A percentile compares a stretch with the other conserved stretches of the same genome.
These are phyloP conservation scores for Morpho deidamia DNA, from an alignment of 2,888 invertebrate genomes.

Conservation along the genomic window DNA sequence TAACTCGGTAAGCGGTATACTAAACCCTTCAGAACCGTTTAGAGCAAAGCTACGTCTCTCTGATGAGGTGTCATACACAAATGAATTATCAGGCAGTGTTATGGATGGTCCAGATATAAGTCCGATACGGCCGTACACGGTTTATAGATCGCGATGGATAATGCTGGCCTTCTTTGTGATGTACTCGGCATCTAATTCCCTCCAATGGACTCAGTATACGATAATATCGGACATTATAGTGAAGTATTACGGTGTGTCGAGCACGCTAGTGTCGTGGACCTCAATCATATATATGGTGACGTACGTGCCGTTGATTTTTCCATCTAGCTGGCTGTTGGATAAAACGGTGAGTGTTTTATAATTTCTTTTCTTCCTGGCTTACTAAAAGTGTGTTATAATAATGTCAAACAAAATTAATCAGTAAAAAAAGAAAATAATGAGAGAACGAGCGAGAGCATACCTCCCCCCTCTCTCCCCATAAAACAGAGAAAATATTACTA, in stretches of 20 bases:
- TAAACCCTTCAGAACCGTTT: slow-evolving; percentile 30
- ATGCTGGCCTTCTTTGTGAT: slow-evolving; percentile 90
- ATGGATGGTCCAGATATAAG: slow-evolving; percentile 42
- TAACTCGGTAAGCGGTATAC: slow-evolving; percentile 24
- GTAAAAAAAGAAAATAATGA: too few relatives aligned
- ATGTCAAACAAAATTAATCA: too few relatives aligned
- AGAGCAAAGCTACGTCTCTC: slow-evolving; percentile 30
- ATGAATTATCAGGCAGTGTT: slow-evolving; percentile 43
- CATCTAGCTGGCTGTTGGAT: slow-evolving; percentile 96
- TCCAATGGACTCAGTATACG: slow-evolving; percentile 98
- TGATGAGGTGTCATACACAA: slow-evolving; percentile 29
- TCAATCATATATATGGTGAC: slow-evolving; percentile 98
- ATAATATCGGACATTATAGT: slow-evolving; percentile 91
- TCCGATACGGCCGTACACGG: slow-evolving; percentile 56
- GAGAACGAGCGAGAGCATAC: too few relatives aligned
- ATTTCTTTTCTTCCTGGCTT: too few relatives aligned
- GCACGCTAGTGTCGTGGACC: slow-evolving; percentile 92
- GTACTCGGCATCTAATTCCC: slow-evolving; percentile 93
- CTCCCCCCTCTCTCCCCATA: too few relatives aligned
- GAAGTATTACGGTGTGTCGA: slow-evolving; percentile 84
- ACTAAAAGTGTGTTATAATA: too few relatives aligned
- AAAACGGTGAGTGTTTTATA: slow-evolving; percentile 83
- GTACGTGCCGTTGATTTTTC: slow-evolving; percentile 98
- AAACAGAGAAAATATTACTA: too few relatives aligned
- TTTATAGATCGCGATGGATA: slow-evolving; percentile 86